Conservation (phyloP, 2,888 invertebrate species). For the Andrena praecox region DNA sequence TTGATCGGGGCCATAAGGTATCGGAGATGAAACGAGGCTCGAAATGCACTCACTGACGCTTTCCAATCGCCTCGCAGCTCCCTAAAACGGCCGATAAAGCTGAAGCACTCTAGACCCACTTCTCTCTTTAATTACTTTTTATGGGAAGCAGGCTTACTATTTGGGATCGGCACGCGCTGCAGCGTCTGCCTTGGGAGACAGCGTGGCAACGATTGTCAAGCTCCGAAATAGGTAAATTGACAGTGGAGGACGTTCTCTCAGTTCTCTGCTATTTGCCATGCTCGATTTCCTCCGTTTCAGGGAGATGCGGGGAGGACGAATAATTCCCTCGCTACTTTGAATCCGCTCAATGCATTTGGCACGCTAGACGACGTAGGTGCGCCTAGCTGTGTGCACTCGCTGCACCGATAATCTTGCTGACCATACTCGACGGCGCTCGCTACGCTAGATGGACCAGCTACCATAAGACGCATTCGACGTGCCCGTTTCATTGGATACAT, state of each 20-base stretch:
- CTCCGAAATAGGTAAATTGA: background rate
- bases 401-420: background rate
- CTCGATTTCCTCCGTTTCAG: background rate
- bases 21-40: background rate
- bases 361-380: background rate
- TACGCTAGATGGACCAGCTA: too few species aligned
- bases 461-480: too few species aligned
- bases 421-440: too few species aligned
- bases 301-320: background rate
- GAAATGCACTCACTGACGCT: background rate
- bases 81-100: background rate
- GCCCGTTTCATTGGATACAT: too few species aligned
- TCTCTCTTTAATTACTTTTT: constrained; percentile 18
- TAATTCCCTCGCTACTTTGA: background rate
- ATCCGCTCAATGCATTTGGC: background rate
- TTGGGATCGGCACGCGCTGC: constrained; percentile 25
- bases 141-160: constrained; percentile 28
- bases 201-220: constrained; percentile 48
- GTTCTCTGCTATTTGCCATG: background rate
- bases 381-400: background rate
- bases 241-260: background rate
- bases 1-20: background rate
- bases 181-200: constrained; percentile 24
- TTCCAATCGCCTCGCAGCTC: background rate
- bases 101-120: background rate